Evolutionary conservation across 1,140 invertebrate genomes (phyloP).

Genomic region (Bombus confusus): DNA sequence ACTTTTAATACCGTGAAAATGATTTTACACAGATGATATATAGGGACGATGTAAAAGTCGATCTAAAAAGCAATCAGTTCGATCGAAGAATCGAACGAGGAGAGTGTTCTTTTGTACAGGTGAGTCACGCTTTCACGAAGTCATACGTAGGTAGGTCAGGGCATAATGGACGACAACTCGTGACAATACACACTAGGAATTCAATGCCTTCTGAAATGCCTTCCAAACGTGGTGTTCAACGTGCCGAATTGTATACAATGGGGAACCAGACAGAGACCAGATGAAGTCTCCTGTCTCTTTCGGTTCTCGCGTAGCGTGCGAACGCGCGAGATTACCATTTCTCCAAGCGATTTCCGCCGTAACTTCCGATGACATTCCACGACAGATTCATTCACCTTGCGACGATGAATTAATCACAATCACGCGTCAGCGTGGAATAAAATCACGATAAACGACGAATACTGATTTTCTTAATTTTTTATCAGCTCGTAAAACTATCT

Average conservation of each 20-base stretch:
- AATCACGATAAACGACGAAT: no score
- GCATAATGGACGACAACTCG: constrained; percentile 74
- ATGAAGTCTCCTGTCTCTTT: constrained; percentile 24
- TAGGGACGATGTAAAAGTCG: neutral
- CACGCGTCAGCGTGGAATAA: neutral
- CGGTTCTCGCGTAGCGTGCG: constrained; percentile 24
- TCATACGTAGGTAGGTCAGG: constrained; percentile 62
- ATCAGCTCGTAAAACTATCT: neutral
- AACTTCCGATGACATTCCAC: constrained; percentile 36
- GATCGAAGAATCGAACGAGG: neutral
- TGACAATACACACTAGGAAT: constrained; percentile 79
- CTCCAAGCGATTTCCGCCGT: constrained; percentile 29
- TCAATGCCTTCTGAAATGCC: constrained; percentile 80
- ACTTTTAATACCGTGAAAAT: constrained; percentile 19
- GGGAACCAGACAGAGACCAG: constrained; percentile 46
- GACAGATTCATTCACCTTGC: neutral
- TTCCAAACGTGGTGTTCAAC: constrained; percentile 78
- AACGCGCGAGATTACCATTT: constrained; percentile 32
- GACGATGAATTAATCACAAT: constrained; percentile 18
- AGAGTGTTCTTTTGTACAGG: neutral
- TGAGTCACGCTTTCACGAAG: constrained; percentile 37
- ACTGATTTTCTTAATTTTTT: neutral
- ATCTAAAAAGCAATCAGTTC: neutral
- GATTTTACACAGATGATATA: neutral
- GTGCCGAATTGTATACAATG: constrained; percentile 72